Evolutionary conservation across 2,797 vertebrate species (phyloP).

Genomic region (Danio aesculapii): DNA sequence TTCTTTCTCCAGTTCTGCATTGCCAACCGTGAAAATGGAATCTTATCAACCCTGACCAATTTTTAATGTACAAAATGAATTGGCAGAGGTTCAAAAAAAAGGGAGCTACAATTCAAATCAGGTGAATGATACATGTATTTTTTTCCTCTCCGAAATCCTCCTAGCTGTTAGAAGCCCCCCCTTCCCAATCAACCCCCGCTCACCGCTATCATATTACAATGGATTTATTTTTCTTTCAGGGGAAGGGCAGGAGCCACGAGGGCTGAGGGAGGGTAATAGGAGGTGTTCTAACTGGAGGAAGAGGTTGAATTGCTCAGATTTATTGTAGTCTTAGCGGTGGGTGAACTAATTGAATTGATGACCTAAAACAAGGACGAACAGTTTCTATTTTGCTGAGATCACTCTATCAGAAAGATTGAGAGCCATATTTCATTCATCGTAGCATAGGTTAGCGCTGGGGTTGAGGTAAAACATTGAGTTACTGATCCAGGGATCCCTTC

Average conservation of each 20-base stretch:
- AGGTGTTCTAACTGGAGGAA: slow-evolving; percentile 54
- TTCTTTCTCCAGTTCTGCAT: slow-evolving; percentile 99
- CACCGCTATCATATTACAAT: slow-evolving; percentile 75
- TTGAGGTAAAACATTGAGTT: slow-evolving; percentile 28
- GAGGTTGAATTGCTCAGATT: slow-evolving; percentile 64
- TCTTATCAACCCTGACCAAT: slow-evolving; percentile 99
- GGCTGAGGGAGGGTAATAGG: slow-evolving; percentile 39
- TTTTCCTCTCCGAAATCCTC: slow-evolving; percentile 75
- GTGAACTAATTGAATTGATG: slow-evolving; percentile 71
- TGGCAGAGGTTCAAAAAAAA: slow-evolving; percentile 97
- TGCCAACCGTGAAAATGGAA: slow-evolving; percentile 99
- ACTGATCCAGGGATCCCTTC: slow-evolving; percentile 29
- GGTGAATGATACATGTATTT: slow-evolving; percentile 96
- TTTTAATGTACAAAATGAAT: slow-evolving; percentile 99
- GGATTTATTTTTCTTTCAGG: slow-evolving; percentile 79
- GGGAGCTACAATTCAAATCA: slow-evolving; percentile 98
- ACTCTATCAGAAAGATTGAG: slow-evolving; percentile 45
- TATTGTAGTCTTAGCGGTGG: slow-evolving; percentile 57
- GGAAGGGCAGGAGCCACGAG: slow-evolving; percentile 53
- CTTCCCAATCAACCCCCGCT: slow-evolving; percentile 41
- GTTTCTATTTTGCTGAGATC: slow-evolving; percentile 52
- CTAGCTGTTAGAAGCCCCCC: slow-evolving; percentile 83
- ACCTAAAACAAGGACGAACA: slow-evolving; percentile 68
- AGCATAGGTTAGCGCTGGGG: slow-evolving; percentile 33
- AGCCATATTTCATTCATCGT: slow-evolving; percentile 50